These are phyloP conservation scores for Bursaphelenchus mucronatus DNA, from an alignment of 1,140 invertebrate species.

Conservation along the genomic window DNA sequence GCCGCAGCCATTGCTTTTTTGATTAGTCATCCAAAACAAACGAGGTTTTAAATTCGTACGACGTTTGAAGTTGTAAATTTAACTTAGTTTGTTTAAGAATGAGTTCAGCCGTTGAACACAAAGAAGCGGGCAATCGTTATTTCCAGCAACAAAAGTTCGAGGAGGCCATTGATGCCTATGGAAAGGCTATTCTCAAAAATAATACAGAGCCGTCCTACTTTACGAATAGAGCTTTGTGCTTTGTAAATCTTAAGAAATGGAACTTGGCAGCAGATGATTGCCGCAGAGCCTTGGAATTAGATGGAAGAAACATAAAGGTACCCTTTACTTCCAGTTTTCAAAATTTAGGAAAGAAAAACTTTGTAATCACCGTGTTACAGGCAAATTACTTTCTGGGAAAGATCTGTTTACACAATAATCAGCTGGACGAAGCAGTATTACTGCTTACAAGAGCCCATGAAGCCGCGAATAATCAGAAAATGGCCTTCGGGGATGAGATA, in stretches of 20 bases:
- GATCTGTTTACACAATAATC: conserved; percentile 32
- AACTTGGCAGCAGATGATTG: conserved; percentile 50
- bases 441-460: conserved; percentile 42
- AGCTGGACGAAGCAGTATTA: conserved; percentile 52
- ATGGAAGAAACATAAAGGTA: conserved; percentile 51
- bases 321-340: conserved; percentile 15
- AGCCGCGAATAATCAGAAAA: conserved; percentile 35
- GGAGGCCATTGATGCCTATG: conserved; percentile 49
- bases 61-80: no score
- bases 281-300: conserved; percentile 48
- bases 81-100: no score
- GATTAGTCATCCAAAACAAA: no score
- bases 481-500: conserved; percentile 51
- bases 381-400: conserved; percentile 54
- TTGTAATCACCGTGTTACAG: conserved; percentile 15
- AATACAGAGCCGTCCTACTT: conserved; percentile 35
- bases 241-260: conserved; percentile 52
- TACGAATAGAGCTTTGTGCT: conserved; percentile 49
- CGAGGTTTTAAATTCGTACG: no score
- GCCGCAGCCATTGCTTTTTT: no score
- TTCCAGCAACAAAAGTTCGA: conserved; percentile 43
- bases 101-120: conserved; percentile 34
- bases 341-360: not conserved
- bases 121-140: conserved; percentile 40
- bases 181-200: conserved; percentile 47